A percentile compares a stretch with the other conserved stretches of the same genome.
Evolutionary conservation across 2,113 vertebrate species (phyloP).

Genomic region (Sclerurus mexicanus): DNA sequence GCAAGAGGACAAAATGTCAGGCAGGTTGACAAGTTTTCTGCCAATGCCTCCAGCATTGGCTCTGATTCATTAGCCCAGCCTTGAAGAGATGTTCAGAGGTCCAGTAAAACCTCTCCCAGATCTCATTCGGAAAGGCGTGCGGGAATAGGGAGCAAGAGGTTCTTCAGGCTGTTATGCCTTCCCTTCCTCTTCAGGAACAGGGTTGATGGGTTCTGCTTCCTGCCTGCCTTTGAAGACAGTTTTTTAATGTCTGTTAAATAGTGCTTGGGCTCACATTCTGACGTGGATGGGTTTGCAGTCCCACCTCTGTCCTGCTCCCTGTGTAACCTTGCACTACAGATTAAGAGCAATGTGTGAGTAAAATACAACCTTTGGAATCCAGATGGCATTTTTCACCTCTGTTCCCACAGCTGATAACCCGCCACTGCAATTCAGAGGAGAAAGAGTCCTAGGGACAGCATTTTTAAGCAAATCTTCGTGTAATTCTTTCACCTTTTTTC

Average conservation of each 20-base stretch:
- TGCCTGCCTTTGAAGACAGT: background rate
- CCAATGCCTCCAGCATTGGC: background rate
- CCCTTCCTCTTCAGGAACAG: background rate
- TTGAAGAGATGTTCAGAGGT: background rate
- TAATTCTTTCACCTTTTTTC: background rate
- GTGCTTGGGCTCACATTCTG: background rate
- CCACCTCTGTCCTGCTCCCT: background rate
- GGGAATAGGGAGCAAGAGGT: background rate
- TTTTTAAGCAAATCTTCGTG: background rate
- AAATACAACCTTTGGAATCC: background rate
- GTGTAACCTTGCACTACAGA: background rate
- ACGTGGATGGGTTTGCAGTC: background rate
- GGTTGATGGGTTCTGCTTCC: background rate
- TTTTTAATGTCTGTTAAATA: background rate
- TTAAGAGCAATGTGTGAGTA: background rate
- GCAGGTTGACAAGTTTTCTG: background rate
- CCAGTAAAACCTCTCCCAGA: background rate
- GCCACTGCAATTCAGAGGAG: background rate
- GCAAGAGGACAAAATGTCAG: background rate
- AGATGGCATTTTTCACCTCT: background rate
- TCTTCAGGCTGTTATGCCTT: background rate
- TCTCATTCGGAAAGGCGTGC: background rate
- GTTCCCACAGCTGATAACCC: background rate
- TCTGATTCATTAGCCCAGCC: background rate
- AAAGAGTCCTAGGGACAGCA: background rate